A percentile compares a stretch with the other conserved stretches of the same genome.
Evolutionary conservation across 2,888 invertebrate species (phyloP).

Genomic region (Drosophila prostipennis): DNA sequence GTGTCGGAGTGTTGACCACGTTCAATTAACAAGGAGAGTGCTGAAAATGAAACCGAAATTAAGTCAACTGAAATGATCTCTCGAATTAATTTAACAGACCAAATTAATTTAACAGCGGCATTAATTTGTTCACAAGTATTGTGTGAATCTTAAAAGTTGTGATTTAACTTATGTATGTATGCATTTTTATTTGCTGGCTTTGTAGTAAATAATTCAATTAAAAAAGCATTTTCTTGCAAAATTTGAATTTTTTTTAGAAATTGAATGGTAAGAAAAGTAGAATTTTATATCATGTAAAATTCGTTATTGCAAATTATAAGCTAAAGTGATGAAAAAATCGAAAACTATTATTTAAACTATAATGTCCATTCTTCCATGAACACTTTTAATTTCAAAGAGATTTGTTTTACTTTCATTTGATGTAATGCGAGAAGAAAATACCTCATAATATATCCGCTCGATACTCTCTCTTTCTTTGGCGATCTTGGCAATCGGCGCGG

Average conservation of each 20-base stretch:
- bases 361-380: background rate
- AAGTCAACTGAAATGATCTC: slow-evolving; percentile 10
- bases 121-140: background rate
- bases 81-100: slow-evolving; percentile 11
- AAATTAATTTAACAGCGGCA: background rate
- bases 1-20: slow-evolving; percentile 45
- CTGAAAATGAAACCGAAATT: slow-evolving; percentile 56
- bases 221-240: too few relatives aligned
- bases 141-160: background rate
- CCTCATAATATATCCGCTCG: slow-evolving; percentile 9
- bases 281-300: too few relatives aligned
- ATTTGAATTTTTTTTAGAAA: too few relatives aligned
- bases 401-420: slow-evolving; percentile 51
- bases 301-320: too few relatives aligned
- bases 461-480: slow-evolving; percentile 33
- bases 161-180: background rate
- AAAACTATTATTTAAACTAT: too few relatives aligned
- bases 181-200: too few relatives aligned
- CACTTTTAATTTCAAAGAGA: slow-evolving; percentile 5
- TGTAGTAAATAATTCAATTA: too few relatives aligned
- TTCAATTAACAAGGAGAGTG: slow-evolving; percentile 65
- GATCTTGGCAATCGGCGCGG: slow-evolving; percentile 47
- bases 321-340: too few relatives aligned
- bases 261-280: too few relatives aligned
- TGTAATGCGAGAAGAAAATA: slow-evolving; percentile 36